Evolutionary conservation across 1,140 invertebrate genomes (phyloP).

Genomic region (Trichomalopsis sarcophagae): DNA sequence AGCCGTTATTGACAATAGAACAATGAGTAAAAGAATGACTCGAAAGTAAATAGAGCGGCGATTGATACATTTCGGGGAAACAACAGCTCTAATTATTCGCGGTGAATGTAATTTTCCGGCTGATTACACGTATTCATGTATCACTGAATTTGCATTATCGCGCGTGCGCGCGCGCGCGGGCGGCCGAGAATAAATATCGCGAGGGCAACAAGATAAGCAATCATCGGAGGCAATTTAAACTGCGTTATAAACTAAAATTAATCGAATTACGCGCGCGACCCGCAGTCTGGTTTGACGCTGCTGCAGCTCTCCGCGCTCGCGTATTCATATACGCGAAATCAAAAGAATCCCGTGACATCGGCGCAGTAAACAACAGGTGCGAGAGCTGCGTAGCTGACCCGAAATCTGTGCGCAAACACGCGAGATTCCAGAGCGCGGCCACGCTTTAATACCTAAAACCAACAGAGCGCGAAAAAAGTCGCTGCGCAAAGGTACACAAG

Average conservation of each 20-base stretch:
- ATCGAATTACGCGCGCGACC: neutral
- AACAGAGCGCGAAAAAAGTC: neutral
- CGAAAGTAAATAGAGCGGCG: too few relatives aligned
- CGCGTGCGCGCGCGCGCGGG: too few relatives aligned
- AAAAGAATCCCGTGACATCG: neutral
- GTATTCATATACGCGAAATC: neutral
- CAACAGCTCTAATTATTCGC: neutral
- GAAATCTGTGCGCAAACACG: neutral
- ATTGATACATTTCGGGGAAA: too few relatives aligned
- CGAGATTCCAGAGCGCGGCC: neutral
- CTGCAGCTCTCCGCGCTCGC: neutral
- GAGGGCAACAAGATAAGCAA: neutral
- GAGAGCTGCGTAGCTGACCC: neutral
- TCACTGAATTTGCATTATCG: neutral
- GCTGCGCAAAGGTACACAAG: too few relatives aligned
- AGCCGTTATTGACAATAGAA: too few relatives aligned
- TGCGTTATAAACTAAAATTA: neutral
- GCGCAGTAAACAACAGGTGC: neutral
- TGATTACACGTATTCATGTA: conserved; percentile 4
- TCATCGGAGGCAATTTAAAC: neutral
- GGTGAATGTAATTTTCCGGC: neutral
- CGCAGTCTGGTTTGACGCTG: neutral
- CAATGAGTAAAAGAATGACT: too few relatives aligned
- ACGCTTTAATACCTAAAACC: neutral
- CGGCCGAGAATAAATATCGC: neutral